Base-by-base conservation (phyloP, 2,888 invertebrate genomes). In the Netelia virgata region DNA sequence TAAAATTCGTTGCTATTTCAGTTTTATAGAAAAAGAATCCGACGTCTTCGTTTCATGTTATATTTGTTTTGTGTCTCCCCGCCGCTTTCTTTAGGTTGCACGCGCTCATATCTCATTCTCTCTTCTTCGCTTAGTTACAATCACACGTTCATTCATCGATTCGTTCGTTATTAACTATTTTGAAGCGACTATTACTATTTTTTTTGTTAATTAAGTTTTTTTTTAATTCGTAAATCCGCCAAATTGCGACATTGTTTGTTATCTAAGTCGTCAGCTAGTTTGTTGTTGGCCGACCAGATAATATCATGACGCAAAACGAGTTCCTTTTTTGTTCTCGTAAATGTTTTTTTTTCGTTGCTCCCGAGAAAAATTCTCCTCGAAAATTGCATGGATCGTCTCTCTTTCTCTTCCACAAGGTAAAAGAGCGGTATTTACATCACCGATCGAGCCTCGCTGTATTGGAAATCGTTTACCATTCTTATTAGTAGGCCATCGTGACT, bases 1-100 rank as follows among this genome's bases (percentile, higher is more conserved):
- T 18, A 83, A 47, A 47, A 78, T 83, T 83, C 83, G 78, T 83
- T 83, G 83, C 73, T 76, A 69, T 64, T 36, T 68, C 55, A 47
- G 41, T 68, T 79, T 61, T 36, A 47, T 23, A 75, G 47, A 41
- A 73, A 72, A 41, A 69, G 36, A 41, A 55, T 66, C 18, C 47
- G 47, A 78, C 72, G 55, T 72, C 70, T 72, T 79, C 63, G 79
- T 73, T 74, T 57, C 68, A n/a, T 28, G 28, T 73, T 72, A 64
- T 55, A 47, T 43, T 47, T 14, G 23, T 50, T 28, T 43, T 16
- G 63, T 41, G 23, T 70, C 28, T 23, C 43, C 41, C 36, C n/a
- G n/a, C 55, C 43, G 5, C n/a, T 36, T 81, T 64, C 53, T 61
- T 64, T 47, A 36, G 3, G 6, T 36, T 55, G 3, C 64, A 59